Evolutionary conservation across 2,113 vertebrate species (phyloP).

Genomic region (Sinocyclocheilus grahami): DNA sequence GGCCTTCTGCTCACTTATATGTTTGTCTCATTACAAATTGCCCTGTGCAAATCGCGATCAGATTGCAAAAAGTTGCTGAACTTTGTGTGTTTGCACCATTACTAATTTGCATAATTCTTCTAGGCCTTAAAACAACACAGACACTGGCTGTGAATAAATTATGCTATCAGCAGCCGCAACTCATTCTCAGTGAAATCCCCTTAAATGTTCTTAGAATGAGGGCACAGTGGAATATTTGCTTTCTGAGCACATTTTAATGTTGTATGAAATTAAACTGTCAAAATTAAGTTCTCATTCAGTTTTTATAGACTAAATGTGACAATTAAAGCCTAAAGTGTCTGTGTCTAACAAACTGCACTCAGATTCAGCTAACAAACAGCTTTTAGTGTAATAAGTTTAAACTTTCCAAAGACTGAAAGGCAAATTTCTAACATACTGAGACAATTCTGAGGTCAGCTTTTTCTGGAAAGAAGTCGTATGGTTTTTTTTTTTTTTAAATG

Average conservation of each 20-base stretch:
- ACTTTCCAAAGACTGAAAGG: background rate
- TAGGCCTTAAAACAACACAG: conserved; percentile 17
- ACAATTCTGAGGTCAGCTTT: background rate
- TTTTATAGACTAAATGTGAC: conserved; percentile 14
- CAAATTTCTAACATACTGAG: background rate
- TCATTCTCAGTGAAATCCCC: conserved; percentile 9
- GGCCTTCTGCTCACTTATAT: background rate
- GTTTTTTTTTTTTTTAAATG: background rate
- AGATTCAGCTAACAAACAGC: background rate
- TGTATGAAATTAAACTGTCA: conserved; percentile 21
- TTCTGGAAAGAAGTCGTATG: background rate
- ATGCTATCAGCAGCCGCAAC: background rate
- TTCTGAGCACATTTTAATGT: conserved; percentile 25
- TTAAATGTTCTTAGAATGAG: conserved; percentile 13
- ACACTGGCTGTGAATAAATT: conserved; percentile 10
- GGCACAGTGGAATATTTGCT: background rate
- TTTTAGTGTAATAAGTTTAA: background rate
- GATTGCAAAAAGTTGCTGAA: background rate
- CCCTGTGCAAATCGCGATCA: background rate
- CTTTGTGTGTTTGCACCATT: conserved; percentile 13
- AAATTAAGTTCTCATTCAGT: background rate
- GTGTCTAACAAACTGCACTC: conserved; percentile 11
- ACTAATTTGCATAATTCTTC: conserved; percentile 14
- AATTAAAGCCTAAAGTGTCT: conserved; percentile 21
- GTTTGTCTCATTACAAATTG: background rate